Evolutionary conservation across 2,797 vertebrate genomes (phyloP).

Genomic region (Amniataba percoides): DNA sequence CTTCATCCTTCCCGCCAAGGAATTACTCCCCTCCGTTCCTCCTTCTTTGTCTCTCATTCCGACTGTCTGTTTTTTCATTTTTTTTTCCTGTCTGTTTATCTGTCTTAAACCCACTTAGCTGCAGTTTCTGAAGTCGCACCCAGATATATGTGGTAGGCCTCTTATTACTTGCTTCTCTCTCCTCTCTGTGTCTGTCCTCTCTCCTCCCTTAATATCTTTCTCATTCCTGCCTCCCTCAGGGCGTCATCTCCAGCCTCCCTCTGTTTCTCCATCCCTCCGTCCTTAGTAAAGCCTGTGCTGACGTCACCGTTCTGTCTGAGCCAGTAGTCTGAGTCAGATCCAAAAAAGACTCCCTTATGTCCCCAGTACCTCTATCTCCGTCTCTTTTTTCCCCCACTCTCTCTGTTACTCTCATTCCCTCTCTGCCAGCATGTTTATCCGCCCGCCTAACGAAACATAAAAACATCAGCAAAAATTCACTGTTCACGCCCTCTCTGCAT

Average conservation of each 20-base stretch:
- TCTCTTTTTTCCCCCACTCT: not conserved
- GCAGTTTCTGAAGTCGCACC: constrained; percentile 77
- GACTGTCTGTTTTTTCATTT: constrained; percentile 45
- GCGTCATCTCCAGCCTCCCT: constrained; percentile 73
- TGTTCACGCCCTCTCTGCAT: constrained; percentile 23
- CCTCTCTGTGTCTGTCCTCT: constrained; percentile 39
- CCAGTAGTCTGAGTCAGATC: constrained; percentile 75
- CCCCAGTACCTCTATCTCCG: constrained; percentile 48
- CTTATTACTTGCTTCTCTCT: constrained; percentile 64
- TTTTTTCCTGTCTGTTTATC: constrained; percentile 74
- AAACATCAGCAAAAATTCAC: constrained; percentile 50
- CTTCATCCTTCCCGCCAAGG: constrained; percentile 67
- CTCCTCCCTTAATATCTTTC: constrained; percentile 71
- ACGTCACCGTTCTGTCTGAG: constrained; percentile 77
- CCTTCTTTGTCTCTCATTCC: constrained; percentile 72
- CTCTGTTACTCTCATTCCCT: constrained; percentile 17
- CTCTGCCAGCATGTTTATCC: constrained; percentile 56
- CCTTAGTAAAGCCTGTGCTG: constrained; percentile 73
- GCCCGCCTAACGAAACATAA: constrained; percentile 44
- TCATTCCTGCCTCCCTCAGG: constrained; percentile 76
- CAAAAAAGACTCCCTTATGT: constrained; percentile 75
- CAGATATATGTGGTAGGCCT: constrained; percentile 74
- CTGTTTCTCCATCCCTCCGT: constrained; percentile 75
- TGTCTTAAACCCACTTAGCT: constrained; percentile 78
- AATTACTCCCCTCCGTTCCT: constrained; percentile 70